phyloP scores from a whole-genome alignment of 2,113 vertebrate species.

The Ascaphus truei region DNA sequence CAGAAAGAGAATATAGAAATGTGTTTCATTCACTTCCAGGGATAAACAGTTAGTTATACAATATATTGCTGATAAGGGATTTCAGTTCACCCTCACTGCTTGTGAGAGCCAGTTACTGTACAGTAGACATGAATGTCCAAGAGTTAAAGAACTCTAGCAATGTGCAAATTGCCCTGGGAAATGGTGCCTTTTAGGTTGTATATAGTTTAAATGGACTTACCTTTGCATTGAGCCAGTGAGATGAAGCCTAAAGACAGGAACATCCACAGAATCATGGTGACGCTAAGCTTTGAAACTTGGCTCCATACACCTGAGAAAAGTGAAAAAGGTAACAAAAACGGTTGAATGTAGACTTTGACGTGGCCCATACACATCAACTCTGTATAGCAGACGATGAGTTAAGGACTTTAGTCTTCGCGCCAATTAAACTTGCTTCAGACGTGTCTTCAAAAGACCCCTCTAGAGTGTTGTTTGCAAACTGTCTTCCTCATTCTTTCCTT shows the following conservation, averaged over 20 bases:
- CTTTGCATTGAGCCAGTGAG: constrained; percentile 54
- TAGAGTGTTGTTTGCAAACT: background rate
- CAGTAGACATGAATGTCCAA: no score
- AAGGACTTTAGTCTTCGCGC: background rate
- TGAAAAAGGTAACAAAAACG: background rate
- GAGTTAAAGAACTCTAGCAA: no score
- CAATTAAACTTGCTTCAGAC: constrained; percentile 6
- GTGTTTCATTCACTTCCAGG: no score
- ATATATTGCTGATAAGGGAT: no score
- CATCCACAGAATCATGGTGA: constrained; percentile 55
- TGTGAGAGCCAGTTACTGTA: no score
- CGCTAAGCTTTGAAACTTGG: constrained; percentile 21
- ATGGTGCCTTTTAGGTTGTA: no score
- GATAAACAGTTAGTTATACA: no score
- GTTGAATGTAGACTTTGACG: background rate
- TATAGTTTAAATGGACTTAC: constrained; percentile 43
- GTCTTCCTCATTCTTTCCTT: constrained; percentile 28
- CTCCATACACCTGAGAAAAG: constrained; percentile 43
- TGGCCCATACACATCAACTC: background rate
- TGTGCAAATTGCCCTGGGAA: no score
- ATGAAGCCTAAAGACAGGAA: constrained; percentile 57
- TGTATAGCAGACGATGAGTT: background rate
- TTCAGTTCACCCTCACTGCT: no score
- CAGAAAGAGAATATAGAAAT: no score
- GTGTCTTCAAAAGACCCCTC: constrained; percentile 1